These are phyloP conservation scores for Colletes collaris DNA, from an alignment of 2,888 invertebrate genomes.

Conservation along the genomic window DNA sequence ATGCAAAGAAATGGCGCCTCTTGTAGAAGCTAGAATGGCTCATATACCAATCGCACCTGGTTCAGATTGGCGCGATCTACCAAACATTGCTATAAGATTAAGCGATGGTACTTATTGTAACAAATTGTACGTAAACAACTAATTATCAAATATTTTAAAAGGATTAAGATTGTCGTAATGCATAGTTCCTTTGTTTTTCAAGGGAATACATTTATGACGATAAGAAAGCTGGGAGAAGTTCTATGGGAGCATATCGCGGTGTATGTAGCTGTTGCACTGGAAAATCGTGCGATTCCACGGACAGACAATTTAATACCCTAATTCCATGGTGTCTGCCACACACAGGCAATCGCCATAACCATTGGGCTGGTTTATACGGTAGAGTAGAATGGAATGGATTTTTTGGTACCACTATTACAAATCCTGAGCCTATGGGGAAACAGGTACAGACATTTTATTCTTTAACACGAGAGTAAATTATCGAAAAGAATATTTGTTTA, in stretches of 20 bases:
- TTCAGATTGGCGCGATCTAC: constrained; percentile 94
- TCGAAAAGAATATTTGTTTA: too few relatives aligned
- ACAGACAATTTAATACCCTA: constrained; percentile 91
- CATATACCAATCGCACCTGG: constrained; percentile 90
- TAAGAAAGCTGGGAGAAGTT: constrained; percentile 84
- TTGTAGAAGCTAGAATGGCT: constrained; percentile 90
- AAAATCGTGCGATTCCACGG: constrained; percentile 87
- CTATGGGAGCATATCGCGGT: constrained; percentile 85
- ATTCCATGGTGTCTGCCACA: constrained; percentile 96
- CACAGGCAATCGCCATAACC: constrained; percentile 92
- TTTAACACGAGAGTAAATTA: background rate
- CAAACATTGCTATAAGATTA: constrained; percentile 89
- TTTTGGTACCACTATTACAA: constrained; percentile 93
- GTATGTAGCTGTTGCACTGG: constrained; percentile 91
- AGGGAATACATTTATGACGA: constrained; percentile 85
- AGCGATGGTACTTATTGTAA: constrained; percentile 88
- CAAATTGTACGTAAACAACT: constrained; percentile 84
- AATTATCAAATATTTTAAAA: background rate
- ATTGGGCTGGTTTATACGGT: constrained; percentile 94
- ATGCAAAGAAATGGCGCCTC: constrained; percentile 92
- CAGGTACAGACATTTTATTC: constrained; percentile 84
- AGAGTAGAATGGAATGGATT: constrained; percentile 93
- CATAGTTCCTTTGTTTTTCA: constrained; percentile 26
- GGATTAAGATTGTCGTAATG: background rate
- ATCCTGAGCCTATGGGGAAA: constrained; percentile 96